Evolutionary conservation across 2,888 invertebrate species (phyloP), one percentile per base, ranked within the genome.

Genomic region (Bruchidius siliquastri): DNA sequence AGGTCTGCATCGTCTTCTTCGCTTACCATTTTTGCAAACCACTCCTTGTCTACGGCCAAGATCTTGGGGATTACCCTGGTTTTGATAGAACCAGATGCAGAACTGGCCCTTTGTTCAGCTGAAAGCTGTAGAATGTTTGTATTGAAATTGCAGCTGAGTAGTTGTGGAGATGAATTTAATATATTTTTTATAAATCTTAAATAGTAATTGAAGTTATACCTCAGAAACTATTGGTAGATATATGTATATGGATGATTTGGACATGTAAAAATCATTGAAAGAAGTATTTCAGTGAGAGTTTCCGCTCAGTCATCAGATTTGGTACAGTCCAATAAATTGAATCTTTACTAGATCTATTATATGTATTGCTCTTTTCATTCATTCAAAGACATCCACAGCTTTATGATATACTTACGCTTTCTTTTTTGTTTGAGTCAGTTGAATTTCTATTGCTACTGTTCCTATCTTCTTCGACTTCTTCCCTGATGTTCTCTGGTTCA

Each of bases 1-100:
- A 49, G 68, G 4, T 68, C 67, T 22, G 74, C 20, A 22, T 30
- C 32, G 0, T 66, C 66, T 67, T 72, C 71, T 18, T 21, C 67
- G 20, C 22, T 74, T 20, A 20, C 26, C 69, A 26, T 68, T 18
- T 71, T 71, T 18, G 49, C 49, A 13, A 49, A 49, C 49, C 49
- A 49, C 0, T 49, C 49, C 13, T 49, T 49, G 13, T 49, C 49
- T 49, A 49, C 49, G 13, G 49, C 6, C 1, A 49, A 13, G 18
- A 49, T 49, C 18, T 49, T 49, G 13, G 49, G 49, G 13, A 49
- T 49, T 18, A 1, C 1, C 8, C 18, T 49, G 6, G 13, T 13
- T 1, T 13, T 49, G 6, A 18, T 1, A 13, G 49, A 49, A 13
- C 49, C 49, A 49, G 13, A 8, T 49, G 1, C 1, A 1, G 13